A percentile compares a stretch with the other conserved stretches of the same genome.
These are phyloP conservation scores for Microvelia longipes DNA, from an alignment of 1,140 invertebrate species.

Conservation along the genomic window DNA sequence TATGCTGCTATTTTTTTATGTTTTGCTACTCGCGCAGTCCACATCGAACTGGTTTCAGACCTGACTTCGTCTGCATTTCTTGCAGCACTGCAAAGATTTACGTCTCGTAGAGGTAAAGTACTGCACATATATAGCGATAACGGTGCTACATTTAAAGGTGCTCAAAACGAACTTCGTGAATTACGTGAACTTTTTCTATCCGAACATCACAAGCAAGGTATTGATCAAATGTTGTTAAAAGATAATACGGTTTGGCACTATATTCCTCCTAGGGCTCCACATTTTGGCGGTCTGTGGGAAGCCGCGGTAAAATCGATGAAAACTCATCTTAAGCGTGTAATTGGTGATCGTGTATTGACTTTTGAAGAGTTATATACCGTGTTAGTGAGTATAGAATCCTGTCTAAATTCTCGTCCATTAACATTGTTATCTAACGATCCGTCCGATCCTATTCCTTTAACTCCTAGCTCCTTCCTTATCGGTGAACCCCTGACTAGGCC, in stretches of 20 bases:
- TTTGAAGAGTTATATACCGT: conserved; percentile 19
- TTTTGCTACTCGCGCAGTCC: conserved; percentile 28
- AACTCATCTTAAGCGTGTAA: conserved; percentile 22
- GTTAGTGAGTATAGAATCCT: conserved; percentile 18
- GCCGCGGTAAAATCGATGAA: conserved; percentile 29
- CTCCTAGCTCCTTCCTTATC: conserved; percentile 15
- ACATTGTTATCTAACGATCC: conserved; percentile 20
- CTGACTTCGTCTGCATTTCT: conserved; percentile 29
- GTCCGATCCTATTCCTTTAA: background rate
- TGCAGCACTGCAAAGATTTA: conserved; percentile 28
- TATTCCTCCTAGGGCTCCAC: conserved; percentile 29
- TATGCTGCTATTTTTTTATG: conserved; percentile 32
- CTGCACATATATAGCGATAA: conserved; percentile 5
- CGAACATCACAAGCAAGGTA: background rate
- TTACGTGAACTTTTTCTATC: background rate
- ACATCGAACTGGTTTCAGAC: conserved; percentile 29
- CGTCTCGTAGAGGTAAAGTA: conserved; percentile 23
- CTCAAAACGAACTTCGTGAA: background rate
- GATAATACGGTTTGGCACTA: conserved; percentile 27
- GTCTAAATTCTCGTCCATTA: conserved; percentile 26
- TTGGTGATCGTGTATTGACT: conserved; percentile 16
- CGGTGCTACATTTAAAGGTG: conserved; percentile 5
- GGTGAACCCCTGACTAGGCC: conserved; percentile 13
- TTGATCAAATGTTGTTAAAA: background rate
- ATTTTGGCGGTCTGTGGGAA: conserved; percentile 34